Evolutionary conservation across 1,140 invertebrate species (phyloP), one percentile per base, ranked within the genome.

Genomic region (Drosophila sucinea): DNA sequence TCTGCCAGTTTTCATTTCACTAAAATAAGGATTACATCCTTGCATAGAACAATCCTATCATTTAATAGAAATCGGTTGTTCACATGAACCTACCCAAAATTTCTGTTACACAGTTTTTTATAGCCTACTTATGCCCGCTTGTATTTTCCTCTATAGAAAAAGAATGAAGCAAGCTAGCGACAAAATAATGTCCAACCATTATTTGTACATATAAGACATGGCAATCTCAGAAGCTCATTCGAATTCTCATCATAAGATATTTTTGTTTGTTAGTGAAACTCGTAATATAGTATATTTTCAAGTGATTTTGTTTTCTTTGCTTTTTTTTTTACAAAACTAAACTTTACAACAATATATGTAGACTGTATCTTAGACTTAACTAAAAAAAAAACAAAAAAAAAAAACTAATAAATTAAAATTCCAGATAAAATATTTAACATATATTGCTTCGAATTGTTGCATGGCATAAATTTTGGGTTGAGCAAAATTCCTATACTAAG

Each of bases 181-280:
- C 17, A 17, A 17, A 17, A 17, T 17, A 17, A 17, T 17, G 17
- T 17, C 17, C 17, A 17, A 17, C 17, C 17, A 17, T 17, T 17
- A 17, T 17, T 17, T 30, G 30, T 30, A 11, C 40, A 25, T 3
- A 30, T 44, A 47, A 47, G 6, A 23, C 27, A 47, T 30, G 11
- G 11, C 7, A 41, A 6, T 25, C 5, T 10, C 11, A 56, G 17
- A 17, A 17, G 17, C 0, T 17, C 17, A 17, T 17, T 17, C 17
- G 17, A 17, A 17, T 33, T 6, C 27, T 44, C 23, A 60, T 38
- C 1, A 25, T 1, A 8, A 10, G 8, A 3, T 38, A 11, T 17
- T 55, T 75, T 47, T 65, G 73, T 75, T 47, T 65, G 73, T 76
- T 76, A 76, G 73, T 76, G 68, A 70, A 76, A 76, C 55, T 63